A percentile compares a stretch with the other conserved stretches of the same genome.
Evolutionary conservation across 1,140 invertebrate species (phyloP).

Genomic region (Ostrea edulis): DNA sequence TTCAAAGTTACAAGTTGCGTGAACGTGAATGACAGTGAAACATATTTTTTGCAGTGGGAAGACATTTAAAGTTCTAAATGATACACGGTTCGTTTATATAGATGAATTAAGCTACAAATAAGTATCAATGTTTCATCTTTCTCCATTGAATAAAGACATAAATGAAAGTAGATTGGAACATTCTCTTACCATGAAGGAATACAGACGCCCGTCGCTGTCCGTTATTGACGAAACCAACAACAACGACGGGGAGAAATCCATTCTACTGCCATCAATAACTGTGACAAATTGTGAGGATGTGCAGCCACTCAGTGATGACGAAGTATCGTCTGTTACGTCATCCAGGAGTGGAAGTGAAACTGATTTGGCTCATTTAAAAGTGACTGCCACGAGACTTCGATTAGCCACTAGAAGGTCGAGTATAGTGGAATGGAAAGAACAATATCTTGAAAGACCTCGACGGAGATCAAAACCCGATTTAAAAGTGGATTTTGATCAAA

Average conservation of each 20-base stretch:
- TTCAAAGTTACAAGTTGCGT: neutral
- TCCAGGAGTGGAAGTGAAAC: conserved; percentile 56
- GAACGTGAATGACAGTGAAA: too few species aligned
- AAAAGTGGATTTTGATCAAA: conserved; percentile 43
- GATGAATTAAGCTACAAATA: neutral
- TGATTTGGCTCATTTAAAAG: conserved; percentile 60
- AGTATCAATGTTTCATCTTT: neutral
- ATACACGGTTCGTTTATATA: neutral
- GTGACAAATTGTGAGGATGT: conserved; percentile 43
- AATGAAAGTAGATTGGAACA: neutral
- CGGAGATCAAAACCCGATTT: conserved; percentile 53
- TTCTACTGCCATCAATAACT: conserved; percentile 37
- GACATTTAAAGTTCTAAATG: too few species aligned
- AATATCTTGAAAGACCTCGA: conserved; percentile 54
- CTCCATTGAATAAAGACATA: neutral
- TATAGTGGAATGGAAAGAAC: conserved; percentile 63
- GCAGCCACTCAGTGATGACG: neutral
- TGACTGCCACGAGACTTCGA: conserved; percentile 54
- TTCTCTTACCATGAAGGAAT: conserved; percentile 58
- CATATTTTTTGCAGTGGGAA: too few species aligned
- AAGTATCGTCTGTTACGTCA: conserved; percentile 1
- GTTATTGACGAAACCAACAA: conserved; percentile 58
- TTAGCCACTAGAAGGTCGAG: conserved; percentile 60
- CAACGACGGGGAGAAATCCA: conserved; percentile 42
- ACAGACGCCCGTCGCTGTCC: conserved; percentile 55